Percentiles rank a stretch among this genome's conserved stretches.
Evolutionary conservation across 2,113 vertebrate genomes (phyloP).

Genomic region (Dinomys branickii): DNA sequence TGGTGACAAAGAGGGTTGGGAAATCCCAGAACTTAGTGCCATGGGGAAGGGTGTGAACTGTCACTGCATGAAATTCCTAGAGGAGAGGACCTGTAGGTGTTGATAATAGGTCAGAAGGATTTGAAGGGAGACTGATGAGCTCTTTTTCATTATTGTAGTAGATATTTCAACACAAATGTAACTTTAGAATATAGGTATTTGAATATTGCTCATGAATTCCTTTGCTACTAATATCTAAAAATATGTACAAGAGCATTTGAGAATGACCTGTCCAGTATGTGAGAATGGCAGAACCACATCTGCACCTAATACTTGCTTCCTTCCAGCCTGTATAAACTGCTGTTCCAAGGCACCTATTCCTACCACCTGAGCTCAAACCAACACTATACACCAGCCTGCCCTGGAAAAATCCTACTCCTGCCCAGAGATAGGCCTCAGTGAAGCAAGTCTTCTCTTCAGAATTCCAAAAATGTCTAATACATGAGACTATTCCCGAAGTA

Average conservation of each 20-base stretch:
- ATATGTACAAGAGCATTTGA: neutral
- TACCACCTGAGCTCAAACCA: neutral
- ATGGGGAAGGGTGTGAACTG: neutral
- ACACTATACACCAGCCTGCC: neutral
- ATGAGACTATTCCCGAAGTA: neutral
- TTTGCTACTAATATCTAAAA: neutral
- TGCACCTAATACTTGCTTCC: neutral
- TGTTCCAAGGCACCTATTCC: neutral
- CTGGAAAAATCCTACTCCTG: neutral
- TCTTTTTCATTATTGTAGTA: neutral
- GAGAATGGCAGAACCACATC: neutral
- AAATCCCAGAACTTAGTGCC: neutral
- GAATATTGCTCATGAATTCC: neutral
- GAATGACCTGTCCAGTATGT: neutral
- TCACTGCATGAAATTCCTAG: neutral
- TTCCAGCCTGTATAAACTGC: neutral
- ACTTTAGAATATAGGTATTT: neutral
- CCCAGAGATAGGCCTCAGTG: neutral
- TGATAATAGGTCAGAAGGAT: neutral
- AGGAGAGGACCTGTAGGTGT: rapidly evolving
- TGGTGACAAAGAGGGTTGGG: rapidly evolving
- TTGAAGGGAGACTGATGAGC: neutral
- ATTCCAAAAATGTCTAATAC: neutral
- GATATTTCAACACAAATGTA: neutral
- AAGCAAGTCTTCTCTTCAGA: neutral